Percentiles rank a stretch among this genome's conserved stretches.
phyloP scores from a whole-genome alignment of 2,888 invertebrate species.

The Rhorus exstirpatorius region DNA sequence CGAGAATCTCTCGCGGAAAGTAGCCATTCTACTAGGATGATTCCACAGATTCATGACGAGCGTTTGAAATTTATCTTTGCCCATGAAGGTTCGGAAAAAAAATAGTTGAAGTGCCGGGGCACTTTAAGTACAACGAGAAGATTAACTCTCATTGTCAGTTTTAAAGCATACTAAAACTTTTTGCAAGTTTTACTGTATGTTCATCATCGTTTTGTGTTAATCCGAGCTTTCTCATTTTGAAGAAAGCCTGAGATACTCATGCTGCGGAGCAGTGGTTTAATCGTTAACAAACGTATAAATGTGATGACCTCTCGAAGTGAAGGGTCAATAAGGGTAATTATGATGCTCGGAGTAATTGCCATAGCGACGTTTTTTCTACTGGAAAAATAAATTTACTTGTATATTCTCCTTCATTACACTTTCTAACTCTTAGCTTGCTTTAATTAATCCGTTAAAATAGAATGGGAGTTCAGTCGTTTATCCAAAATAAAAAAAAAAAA shows the following conservation, averaged over 20 bases:
- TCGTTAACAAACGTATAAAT: too few relatives aligned
- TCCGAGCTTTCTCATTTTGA: neutral
- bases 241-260: neutral
- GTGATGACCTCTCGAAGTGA: too few relatives aligned
- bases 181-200: conserved; percentile 16
- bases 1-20: conserved; percentile 20
- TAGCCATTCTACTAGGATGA: conserved; percentile 39
- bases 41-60: conserved; percentile 54
- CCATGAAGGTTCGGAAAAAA: conserved; percentile 12
- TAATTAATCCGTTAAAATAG: too few relatives aligned
- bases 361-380: too few relatives aligned
- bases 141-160: conserved; percentile 40
- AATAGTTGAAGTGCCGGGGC: neutral
- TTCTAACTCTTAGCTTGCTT: too few relatives aligned
- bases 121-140: conserved; percentile 29
- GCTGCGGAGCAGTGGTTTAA: too few relatives aligned
- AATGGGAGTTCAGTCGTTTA: too few relatives aligned
- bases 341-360: too few relatives aligned
- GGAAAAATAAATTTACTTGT: too few relatives aligned
- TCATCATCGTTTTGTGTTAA: neutral
- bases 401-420: too few relatives aligned
- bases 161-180: conserved; percentile 20
- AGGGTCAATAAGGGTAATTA: too few relatives aligned
- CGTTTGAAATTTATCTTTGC: conserved; percentile 43
- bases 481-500: too few relatives aligned